Conservation (phyloP, 2,888 invertebrate species). For the Xestia rhomboidea region DNA sequence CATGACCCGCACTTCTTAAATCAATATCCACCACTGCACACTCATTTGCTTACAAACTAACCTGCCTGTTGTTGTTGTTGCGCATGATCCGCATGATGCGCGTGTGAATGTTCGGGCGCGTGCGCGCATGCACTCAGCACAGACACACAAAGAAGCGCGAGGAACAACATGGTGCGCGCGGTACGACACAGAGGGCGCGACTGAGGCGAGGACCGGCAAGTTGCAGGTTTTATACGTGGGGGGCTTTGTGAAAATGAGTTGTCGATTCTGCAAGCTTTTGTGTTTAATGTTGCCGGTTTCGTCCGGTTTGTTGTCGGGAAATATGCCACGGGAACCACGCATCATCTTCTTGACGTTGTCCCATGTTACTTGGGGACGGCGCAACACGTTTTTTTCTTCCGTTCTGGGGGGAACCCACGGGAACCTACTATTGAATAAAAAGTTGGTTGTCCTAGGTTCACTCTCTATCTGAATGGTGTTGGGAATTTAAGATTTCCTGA, state of each 20-base stretch:
- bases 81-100: conserved; percentile 11
- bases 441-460: background rate
- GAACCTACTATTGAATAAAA: background rate
- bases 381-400: no score
- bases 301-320: background rate
- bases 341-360: no score
- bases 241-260: background rate
- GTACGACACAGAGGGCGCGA: conserved; percentile 5
- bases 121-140: conserved; percentile 28
- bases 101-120: conserved; percentile 28
- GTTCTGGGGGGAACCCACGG: no score
- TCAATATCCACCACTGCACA: background rate
- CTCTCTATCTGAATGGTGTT: background rate
- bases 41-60: conserved; percentile 41
- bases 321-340: no score
- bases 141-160: conserved; percentile 30
- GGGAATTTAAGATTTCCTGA: background rate
- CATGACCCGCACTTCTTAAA: background rate
- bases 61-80: conserved; percentile 24
- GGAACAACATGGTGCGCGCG: conserved; percentile 41
- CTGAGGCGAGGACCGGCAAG: conserved; percentile 26
- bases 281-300: background rate
- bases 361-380: no score
- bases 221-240: conserved; percentile 28
- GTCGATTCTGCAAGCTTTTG: conserved; percentile 43